These are phyloP conservation scores for Drosophila repleta DNA, from an alignment of 1,140 invertebrate species.

Conservation along the genomic window DNA sequence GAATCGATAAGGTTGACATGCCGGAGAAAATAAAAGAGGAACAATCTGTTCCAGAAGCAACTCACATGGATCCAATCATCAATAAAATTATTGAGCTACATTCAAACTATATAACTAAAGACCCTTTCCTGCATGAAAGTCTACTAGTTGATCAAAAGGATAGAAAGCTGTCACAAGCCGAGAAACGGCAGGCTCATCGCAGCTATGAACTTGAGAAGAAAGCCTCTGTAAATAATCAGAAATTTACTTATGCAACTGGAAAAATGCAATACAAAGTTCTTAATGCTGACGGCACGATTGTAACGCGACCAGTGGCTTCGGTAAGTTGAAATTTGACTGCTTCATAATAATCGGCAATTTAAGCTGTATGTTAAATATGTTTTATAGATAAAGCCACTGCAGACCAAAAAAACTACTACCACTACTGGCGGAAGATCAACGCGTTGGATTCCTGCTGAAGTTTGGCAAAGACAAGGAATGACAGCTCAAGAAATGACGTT, in stretches of 20 bases:
- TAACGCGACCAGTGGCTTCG: constrained; percentile 85
- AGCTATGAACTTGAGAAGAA: constrained; percentile 98
- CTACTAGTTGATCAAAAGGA: constrained; percentile 97
- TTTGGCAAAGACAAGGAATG: constrained; percentile 96
- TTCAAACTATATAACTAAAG: constrained; percentile 90
- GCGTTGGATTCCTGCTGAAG: constrained; percentile 94
- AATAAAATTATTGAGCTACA: constrained; percentile 88
- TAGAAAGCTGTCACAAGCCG: constrained; percentile 96
- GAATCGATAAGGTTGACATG: neutral
- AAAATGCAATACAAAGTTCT: constrained; percentile 85
- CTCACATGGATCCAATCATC: constrained; percentile 92
- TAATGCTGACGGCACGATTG: constrained; percentile 86
- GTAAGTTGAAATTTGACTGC: constrained; percentile 70
- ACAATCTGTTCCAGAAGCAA: constrained; percentile 85
- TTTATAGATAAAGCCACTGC: constrained; percentile 54
- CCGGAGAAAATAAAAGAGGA: constrained; percentile 53
- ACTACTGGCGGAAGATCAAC: constrained; percentile 82
- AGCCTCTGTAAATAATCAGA: constrained; percentile 87
- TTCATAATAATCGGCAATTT: neutral
- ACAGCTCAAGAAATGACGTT: constrained; percentile 97
- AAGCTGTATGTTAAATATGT: no score
- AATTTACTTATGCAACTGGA: constrained; percentile 56
- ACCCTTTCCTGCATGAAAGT: constrained; percentile 98
- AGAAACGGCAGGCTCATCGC: constrained; percentile 96
- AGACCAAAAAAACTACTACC: constrained; percentile 84